Percentiles rank a stretch among this genome's conserved stretches.
Conservation (phyloP, 2,797 vertebrate species). For the Linurgus olivaceus region DNA sequence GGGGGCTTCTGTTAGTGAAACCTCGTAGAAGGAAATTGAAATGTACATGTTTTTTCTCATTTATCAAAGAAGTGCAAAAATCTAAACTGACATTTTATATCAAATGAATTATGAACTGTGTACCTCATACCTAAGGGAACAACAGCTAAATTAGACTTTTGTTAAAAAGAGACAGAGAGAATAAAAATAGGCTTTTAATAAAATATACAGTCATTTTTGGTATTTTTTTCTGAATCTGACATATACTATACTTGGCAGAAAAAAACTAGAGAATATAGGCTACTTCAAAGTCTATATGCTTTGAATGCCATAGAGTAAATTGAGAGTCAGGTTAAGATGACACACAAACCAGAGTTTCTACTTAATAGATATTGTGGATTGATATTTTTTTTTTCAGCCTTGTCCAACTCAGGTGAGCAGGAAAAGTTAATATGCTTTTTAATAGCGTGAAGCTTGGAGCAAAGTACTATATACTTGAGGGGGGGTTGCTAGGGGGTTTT, state of each 20-base stretch:
- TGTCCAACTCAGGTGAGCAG: neutral
- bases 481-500: accelerated
- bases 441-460: neutral
- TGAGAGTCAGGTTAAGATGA: neutral
- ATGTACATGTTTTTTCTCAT: slow-evolving; percentile 77
- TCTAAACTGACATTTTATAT: slow-evolving; percentile 80
- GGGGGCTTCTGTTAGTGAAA: slow-evolving; percentile 59
- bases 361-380: neutral
- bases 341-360: neutral
- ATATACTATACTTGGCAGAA: neutral
- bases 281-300: neutral
- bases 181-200: slow-evolving; percentile 70
- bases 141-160: slow-evolving; percentile 78
- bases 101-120: slow-evolving; percentile 83
- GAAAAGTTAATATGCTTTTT: neutral
- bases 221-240: slow-evolving; percentile 47
- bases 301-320: neutral
- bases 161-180: slow-evolving; percentile 52
- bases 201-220: slow-evolving; percentile 68
- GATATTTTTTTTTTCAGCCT: neutral
- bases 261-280: neutral
- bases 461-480: neutral
- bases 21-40: slow-evolving; percentile 73
- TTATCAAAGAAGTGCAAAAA: slow-evolving; percentile 78
- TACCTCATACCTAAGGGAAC: slow-evolving; percentile 77